Evolutionary conservation across 2,888 invertebrate species (phyloP).

Genomic region (Diogma glabrata): DNA sequence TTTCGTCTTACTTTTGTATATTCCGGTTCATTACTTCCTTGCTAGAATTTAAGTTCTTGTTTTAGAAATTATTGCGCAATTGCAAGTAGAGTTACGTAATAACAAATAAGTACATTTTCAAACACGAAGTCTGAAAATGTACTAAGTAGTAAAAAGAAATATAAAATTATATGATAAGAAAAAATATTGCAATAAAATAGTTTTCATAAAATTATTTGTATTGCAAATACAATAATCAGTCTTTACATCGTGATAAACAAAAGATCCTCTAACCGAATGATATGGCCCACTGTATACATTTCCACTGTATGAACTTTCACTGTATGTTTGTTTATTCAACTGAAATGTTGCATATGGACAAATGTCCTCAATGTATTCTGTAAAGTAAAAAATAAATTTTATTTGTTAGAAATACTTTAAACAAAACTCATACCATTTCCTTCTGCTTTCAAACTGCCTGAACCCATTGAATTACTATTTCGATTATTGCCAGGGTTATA

Average conservation of each 20-base stretch:
- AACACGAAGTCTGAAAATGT: no score
- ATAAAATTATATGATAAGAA: conserved; percentile 24
- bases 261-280: conserved; percentile 73
- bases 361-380: conserved; percentile 86
- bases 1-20: conserved; percentile 75
- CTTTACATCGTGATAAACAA: conserved; percentile 83
- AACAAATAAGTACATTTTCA: no score
- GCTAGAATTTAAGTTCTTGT: conserved; percentile 28
- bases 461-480: conserved; percentile 38
- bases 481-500: conserved; percentile 42
- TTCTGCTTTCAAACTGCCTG: conserved; percentile 44
- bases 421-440: conserved; percentile 27
- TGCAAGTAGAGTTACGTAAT: no score
- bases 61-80: no score
- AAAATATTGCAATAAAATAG: conserved; percentile 2
- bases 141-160: no score
- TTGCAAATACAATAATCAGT: conserved; percentile 41
- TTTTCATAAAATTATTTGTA: no score
- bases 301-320: conserved; percentile 83
- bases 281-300: conserved; percentile 80
- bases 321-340: conserved; percentile 72
- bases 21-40: conserved; percentile 73
- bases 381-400: conserved; percentile 19
- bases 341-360: conserved; percentile 90
- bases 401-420: conserved; percentile 20